Evolutionary conservation across 2,797 vertebrate genomes (phyloP).

Genomic region (Dipus sagitta): DNA sequence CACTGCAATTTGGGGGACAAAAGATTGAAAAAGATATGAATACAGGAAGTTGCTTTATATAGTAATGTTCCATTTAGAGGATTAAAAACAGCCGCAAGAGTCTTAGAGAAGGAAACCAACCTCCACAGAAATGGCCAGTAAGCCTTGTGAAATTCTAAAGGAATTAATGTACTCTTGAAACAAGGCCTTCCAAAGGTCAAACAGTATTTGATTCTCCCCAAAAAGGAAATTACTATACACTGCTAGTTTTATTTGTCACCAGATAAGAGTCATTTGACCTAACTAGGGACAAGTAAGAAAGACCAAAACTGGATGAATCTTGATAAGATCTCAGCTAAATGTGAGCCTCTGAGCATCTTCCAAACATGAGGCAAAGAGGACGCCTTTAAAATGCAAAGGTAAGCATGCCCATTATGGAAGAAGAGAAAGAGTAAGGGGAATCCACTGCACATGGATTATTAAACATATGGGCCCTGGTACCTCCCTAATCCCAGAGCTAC

Average conservation of each 20-base stretch:
- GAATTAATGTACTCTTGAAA: slow-evolving; percentile 57
- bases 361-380: slow-evolving; percentile 21
- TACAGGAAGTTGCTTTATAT: slow-evolving; percentile 72
- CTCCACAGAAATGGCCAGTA: slow-evolving; percentile 4
- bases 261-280: slow-evolving; percentile 3
- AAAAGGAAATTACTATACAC: slow-evolving; percentile 8
- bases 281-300: background rate
- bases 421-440: background rate
- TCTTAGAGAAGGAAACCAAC: slow-evolving; percentile 49
- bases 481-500: slow-evolving; percentile 23
- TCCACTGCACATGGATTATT: background rate
- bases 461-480: background rate
- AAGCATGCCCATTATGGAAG: background rate
- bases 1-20: background rate
- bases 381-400: slow-evolving; percentile 30
- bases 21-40: slow-evolving; percentile 61
- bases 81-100: slow-evolving; percentile 79
- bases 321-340: background rate
- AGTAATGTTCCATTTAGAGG: slow-evolving; percentile 81
- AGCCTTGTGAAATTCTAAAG: slow-evolving; percentile 43
- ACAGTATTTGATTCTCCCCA: slow-evolving; percentile 34
- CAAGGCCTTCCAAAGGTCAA: slow-evolving; percentile 52
- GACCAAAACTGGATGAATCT: slow-evolving; percentile 51
- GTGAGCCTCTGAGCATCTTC: background rate
- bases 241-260: slow-evolving; percentile 28